A percentile compares a stretch with the other conserved stretches of the same genome.
Conservation (phyloP, 1,140 invertebrate genomes). For the Brachionus rubens region DNA sequence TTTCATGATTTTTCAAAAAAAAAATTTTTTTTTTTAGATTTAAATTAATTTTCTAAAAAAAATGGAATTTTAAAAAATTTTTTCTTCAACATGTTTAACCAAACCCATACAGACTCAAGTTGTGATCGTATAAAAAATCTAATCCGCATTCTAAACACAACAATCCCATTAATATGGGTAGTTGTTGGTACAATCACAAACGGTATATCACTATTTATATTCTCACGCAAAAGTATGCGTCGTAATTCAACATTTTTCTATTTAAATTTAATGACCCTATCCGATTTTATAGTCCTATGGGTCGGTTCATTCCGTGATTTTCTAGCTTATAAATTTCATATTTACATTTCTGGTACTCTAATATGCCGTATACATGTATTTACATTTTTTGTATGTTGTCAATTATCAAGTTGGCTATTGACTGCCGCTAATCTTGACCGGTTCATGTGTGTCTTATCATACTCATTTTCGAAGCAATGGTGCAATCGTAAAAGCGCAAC, state of each 20-base stretch:
- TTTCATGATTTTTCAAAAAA: no score
- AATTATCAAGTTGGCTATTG: conserved; percentile 34
- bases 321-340: conserved; percentile 37
- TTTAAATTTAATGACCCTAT: conserved; percentile 21
- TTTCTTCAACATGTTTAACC: no score
- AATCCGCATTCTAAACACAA: conserved; percentile 25
- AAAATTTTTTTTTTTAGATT: no score
- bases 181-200: conserved; percentile 31
- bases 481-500: background rate
- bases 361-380: conserved; percentile 38
- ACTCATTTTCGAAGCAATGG: conserved; percentile 15
- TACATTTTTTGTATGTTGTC: conserved; percentile 21
- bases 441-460: background rate
- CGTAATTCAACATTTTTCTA: conserved; percentile 43
- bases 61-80: no score
- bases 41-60: no score
- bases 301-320: conserved; percentile 42
- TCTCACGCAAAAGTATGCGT: background rate
- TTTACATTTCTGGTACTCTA: conserved; percentile 8
- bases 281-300: conserved; percentile 39
- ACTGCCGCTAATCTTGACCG: conserved; percentile 41
- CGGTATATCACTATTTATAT: conserved; percentile 8
- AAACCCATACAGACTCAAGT: background rate
- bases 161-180: conserved; percentile 39
- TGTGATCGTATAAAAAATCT: background rate